Evolutionary conservation across 2,113 vertebrate species (phyloP), one percentile per base, ranked within the genome.

Genomic region (Catharus minimus): DNA sequence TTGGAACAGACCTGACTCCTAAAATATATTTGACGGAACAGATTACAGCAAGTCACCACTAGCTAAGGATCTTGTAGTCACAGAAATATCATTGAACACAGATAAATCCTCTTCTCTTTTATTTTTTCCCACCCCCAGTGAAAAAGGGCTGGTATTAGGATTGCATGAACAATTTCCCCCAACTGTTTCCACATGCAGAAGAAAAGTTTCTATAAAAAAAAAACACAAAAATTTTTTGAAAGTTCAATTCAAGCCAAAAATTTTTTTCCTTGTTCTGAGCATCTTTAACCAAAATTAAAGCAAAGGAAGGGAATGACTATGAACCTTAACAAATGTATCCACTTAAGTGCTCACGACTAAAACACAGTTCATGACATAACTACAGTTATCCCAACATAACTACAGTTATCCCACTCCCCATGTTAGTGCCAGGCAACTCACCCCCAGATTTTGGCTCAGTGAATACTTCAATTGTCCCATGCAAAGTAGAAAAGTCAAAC

Each of bases 341-440:
- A 32, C 16, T 50, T 26, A 38, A 71, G 5, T 1, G 0, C n/a
- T 64, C 62, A 57, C 0, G 0, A 32, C 18, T 64, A 46, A 64
- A 67, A 28, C 28, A 82, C 7, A 38, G 38, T 38, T 67, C 27
- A 58, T 0, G 0, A 52, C 11, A n/a, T 52, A 44, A 67, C 8
- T 52, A 43, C 26, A 43, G 11, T 15, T 60, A 64, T 68, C 22
- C 50, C 20, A 50, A 52, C 11, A n/a, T 52, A 44, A 67, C 8
- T 52, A 43, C 26, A 43, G 11, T 15, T 60, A 64, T 68, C 22
- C 50, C 20, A 50, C 22, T 82, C 72, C 33, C 22, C 36, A 79
- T 28, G 26, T 22, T 12, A 46, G 10, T 33, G 17, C 43, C 69
- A 26, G 38, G 26, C 62, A 53, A 61, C 68, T 85, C 3, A 5